Percentiles rank a stretch among this genome's conserved stretches.
Conservation (phyloP, 2,888 invertebrate genomes). For the Cosmia trapezina region DNA sequence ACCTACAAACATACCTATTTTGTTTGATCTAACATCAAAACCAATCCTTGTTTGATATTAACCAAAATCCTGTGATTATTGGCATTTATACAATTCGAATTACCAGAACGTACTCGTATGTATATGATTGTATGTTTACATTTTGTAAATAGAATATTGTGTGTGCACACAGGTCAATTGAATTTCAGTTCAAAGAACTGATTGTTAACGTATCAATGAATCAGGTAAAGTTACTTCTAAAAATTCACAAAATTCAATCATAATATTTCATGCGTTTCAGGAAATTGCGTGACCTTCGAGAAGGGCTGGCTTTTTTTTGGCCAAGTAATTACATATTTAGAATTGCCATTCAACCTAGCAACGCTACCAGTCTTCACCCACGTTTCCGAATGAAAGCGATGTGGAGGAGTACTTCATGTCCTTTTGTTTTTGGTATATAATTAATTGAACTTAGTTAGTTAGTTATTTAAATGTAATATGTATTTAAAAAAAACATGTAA, state of each 20-base stretch:
- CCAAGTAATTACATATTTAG: neutral
- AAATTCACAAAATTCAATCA: neutral
- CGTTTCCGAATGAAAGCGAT: neutral
- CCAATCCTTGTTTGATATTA: slow-evolving; percentile 15
- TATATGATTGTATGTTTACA: neutral
- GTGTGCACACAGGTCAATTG: neutral
- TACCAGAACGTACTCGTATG: neutral
- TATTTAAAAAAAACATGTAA: too few relatives aligned
- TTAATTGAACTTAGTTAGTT: neutral
- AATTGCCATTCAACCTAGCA: neutral
- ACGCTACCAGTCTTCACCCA: too few relatives aligned
- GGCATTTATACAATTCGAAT: slow-evolving; percentile 22
- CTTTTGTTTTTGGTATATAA: neutral
- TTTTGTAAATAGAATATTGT: neutral
- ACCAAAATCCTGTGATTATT: slow-evolving; percentile 11
- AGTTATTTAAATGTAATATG: neutral
- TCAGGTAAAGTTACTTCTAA: neutral
- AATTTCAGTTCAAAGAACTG: slow-evolving; percentile 21
- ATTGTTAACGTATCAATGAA: neutral
- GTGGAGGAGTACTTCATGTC: neutral
- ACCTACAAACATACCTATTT: neutral
- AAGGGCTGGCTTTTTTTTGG: neutral
- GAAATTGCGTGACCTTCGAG: too few relatives aligned
- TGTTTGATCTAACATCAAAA: slow-evolving; percentile 28
- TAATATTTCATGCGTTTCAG: neutral